Evolutionary conservation across 2,797 vertebrate species (phyloP).

Genomic region (Paramormyrops hopkinsi): DNA sequence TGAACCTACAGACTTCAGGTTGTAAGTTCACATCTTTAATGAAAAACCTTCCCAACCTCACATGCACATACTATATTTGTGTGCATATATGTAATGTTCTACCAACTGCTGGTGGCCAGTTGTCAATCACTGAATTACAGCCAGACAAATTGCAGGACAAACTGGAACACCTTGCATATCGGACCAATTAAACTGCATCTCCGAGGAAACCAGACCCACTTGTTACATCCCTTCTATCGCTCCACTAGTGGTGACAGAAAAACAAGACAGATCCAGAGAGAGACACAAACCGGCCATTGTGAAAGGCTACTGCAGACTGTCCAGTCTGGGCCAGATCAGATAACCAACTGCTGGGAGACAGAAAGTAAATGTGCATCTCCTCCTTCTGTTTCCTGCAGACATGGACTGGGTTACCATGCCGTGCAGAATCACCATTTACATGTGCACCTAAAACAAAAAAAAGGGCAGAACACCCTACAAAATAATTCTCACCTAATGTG

Average conservation of each 20-base stretch:
- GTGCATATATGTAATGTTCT: background rate
- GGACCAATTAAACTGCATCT: background rate
- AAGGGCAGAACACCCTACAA: background rate
- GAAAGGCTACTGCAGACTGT: background rate
- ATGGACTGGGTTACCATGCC: background rate
- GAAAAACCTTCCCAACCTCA: background rate
- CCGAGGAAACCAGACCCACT: background rate
- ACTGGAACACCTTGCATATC: background rate
- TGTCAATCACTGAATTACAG: background rate
- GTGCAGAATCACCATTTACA: background rate
- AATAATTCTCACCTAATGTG: background rate
- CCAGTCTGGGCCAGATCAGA: background rate
- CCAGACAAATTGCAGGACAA: background rate
- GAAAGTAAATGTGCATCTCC: background rate
- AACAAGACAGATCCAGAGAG: background rate
- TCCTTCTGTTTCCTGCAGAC: background rate
- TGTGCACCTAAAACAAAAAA: background rate
- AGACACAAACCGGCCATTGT: background rate
- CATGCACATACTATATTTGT: background rate
- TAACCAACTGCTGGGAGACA: background rate
- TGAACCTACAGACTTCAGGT: background rate
- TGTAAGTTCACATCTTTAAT: background rate
- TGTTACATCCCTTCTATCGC: background rate
- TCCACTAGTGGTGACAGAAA: background rate
- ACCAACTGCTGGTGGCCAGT: background rate